These are phyloP conservation scores for Myotis vivesi DNA, from an alignment of 2,797 vertebrate species.

Conservation along the genomic window DNA sequence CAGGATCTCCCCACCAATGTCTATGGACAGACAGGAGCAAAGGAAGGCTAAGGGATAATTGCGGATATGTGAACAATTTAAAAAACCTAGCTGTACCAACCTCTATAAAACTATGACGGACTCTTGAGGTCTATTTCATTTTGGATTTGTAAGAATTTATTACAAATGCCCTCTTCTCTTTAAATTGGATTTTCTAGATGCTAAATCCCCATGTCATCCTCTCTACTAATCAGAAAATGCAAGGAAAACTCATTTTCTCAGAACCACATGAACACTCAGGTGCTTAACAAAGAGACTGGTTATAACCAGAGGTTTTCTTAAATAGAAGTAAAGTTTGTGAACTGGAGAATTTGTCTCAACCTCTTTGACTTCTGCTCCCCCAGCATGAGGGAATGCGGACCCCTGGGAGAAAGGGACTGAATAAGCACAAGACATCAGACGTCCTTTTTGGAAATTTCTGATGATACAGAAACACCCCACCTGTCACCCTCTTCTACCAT, in stretches of 20 bases:
- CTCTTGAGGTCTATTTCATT: background rate
- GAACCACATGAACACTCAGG: background rate
- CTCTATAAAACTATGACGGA: background rate
- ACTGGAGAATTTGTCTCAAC: background rate
- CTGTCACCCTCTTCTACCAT: background rate
- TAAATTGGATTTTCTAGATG: background rate
- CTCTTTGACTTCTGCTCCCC: background rate
- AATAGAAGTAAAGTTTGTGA: background rate
- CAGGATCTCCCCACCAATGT: background rate
- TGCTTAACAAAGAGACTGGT: background rate
- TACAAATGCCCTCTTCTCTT: background rate
- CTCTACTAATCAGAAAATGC: background rate
- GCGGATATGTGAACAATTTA: background rate
- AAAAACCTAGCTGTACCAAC: background rate
- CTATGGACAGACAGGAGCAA: background rate
- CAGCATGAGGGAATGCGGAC: background rate
- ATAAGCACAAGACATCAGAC: background rate
- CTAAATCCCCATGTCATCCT: background rate
- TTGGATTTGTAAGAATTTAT: background rate
- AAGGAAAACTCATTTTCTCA: conserved; percentile 42
- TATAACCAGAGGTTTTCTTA: background rate
- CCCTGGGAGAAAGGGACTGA: background rate
- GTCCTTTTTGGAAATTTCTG: background rate
- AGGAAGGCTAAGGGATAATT: background rate
- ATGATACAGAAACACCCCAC: background rate